These are phyloP conservation scores for Turdus rufiventris DNA, from an alignment of 2,113 vertebrate genomes.

Conservation along the genomic window DNA sequence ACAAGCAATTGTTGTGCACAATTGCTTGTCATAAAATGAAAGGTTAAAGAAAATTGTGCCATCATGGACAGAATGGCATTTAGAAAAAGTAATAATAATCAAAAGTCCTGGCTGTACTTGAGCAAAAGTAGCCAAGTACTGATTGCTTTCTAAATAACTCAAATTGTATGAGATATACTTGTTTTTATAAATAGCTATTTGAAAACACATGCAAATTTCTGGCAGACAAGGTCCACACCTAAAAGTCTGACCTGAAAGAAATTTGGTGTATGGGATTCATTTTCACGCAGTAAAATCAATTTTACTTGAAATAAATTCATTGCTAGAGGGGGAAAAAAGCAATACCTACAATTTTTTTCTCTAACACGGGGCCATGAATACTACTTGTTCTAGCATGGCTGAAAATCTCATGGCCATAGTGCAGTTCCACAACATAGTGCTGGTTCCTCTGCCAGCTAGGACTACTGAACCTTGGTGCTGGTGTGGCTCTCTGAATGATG, in stretches of 20 bases:
- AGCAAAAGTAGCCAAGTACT: neutral
- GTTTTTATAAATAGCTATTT: slow-evolving; percentile 1
- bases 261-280: neutral
- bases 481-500: neutral
- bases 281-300: neutral
- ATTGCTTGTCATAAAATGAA: slow-evolving; percentile 15
- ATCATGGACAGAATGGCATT: neutral
- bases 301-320: neutral
- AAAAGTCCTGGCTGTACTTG: neutral
- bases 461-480: neutral
- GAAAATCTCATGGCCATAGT: neutral
- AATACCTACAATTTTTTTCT: neutral
- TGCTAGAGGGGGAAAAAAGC: neutral
- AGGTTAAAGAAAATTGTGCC: slow-evolving; percentile 14
- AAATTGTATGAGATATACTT: neutral
- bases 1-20: neutral
- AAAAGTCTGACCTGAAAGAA: neutral
- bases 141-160: neutral
- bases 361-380: neutral
- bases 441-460: neutral
- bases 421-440: neutral
- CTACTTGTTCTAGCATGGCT: neutral
- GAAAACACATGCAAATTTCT: neutral
- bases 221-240: neutral
- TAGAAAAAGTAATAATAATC: slow-evolving; percentile 1